Evolutionary conservation across 53 echinoderm and acorn worm genomes (phyloP), one percentile per base, ranked within the genome.

Genomic region (Luidia sarsii): DNA sequence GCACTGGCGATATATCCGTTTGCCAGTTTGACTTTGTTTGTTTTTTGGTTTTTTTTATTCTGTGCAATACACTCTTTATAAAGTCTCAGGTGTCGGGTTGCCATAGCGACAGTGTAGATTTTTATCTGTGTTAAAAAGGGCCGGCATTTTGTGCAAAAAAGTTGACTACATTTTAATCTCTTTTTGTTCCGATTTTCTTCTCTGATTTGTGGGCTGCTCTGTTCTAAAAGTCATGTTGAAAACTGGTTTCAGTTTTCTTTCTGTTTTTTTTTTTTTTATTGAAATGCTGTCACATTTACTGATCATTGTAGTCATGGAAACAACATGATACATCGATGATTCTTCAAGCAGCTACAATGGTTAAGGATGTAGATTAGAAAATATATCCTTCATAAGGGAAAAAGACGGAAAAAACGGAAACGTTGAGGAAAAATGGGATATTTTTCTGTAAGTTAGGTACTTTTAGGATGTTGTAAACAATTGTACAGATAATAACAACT

Each of bases 141-240:
- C 77, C 77, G 77, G 77, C 77, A 77, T 54, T 61, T 61, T 77
- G 77, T 77, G 77, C 77, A 77, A 77, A 32, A 33, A 36, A 29
- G 31, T 77, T 59, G 59, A 31, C 46, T 61, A 61, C 32, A 60
- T 77, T 77, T 77, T 41, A 7, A n/a, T n/a, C n/a, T n/a, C n/a
- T n/a, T n/a, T n/a, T n/a, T n/a, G n/a, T n/a, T n/a, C n/a, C n/a
- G n/a, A n/a, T n/a, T n/a, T n/a, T n/a, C n/a, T n/a, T n/a, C n/a
- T n/a, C n/a, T n/a, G n/a, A n/a, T n/a, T n/a, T n/a, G n/a, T n/a
- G n/a, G n/a, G n/a, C n/a, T n/a, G n/a, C n/a, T n/a, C n/a, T n/a
- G n/a, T n/a, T n/a, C n/a, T n/a, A n/a, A n/a, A n/a, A 38, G 56
- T 55, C 72, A 55, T 57, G 72, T 37, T 55, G 54, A 72, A 72